Percentiles rank a stretch among this genome's conserved stretches.
Evolutionary conservation across 2,797 vertebrate genomes (phyloP).

Genomic region (Gadopsis bispinosus): DNA sequence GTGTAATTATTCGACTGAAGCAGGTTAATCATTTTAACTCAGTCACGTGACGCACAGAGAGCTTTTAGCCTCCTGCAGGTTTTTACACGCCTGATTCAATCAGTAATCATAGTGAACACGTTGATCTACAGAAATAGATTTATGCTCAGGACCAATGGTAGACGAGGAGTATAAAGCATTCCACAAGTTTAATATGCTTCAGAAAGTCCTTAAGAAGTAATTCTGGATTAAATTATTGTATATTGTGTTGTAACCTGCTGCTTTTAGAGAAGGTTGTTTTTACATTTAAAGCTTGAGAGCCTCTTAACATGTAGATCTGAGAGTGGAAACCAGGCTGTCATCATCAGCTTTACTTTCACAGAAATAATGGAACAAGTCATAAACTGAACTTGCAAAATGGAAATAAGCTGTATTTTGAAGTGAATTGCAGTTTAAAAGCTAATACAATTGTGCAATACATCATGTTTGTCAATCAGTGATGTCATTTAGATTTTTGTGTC

Average conservation of each 20-base stretch:
- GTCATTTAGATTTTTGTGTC: neutral
- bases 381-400: neutral
- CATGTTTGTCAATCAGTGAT: neutral
- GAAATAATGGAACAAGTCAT: neutral
- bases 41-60: slow-evolving; percentile 1
- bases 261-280: neutral
- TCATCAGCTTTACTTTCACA: neutral
- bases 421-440: neutral
- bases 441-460: neutral
- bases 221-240: neutral
- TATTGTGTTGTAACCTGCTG: neutral
- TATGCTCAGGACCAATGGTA: neutral
- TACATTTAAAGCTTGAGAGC: neutral
- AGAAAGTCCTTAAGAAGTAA: neutral
- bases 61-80: neutral
- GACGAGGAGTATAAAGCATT: slow-evolving; percentile 11
- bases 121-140: neutral
- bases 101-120: neutral
- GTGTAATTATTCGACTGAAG: neutral
- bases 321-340: neutral
- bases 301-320: neutral
- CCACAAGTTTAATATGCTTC: neutral
- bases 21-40: neutral
- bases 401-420: neutral
- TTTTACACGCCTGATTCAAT: neutral